Evolutionary conservation across 1,140 invertebrate species (phyloP), one percentile per base, ranked within the genome.

Genomic region (Calliphora vicina): DNA sequence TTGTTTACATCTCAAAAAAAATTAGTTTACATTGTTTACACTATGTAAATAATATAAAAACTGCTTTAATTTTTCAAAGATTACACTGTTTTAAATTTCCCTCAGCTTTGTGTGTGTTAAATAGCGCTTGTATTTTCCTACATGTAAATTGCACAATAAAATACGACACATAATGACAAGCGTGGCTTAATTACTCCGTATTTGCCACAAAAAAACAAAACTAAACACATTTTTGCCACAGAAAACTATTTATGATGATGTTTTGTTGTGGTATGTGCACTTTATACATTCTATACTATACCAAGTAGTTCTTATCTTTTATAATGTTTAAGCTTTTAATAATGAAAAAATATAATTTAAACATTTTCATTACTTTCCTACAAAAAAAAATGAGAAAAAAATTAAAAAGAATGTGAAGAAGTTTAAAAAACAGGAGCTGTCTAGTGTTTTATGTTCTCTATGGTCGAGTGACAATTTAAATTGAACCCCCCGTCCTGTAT

Each of bases 391-490:
- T n/a, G n/a, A n/a, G n/a, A 29, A 29, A 29, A 29, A 3, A 29
- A 3, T 3, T 29, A 29, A 29, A 29, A 29, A 29, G 8, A 35
- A 35, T 35, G 45, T n/a, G n/a, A n/a, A n/a, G 15, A 50, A 17
- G 15, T 50, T 50, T 6, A 1, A 67, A n/a, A 57, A 67, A 67
- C 61, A 67, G 61, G 61, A 67, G 61, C 61, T 23, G n/a, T n/a
- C 15, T 57, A n/a, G 50, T n/a, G 61, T 20, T 23, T 67, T 67
- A 10, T 67, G 61, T 23, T 67, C 23, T 67, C 61, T 67, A 67
- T 67, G 61, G n/a, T 67, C 23, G 61, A 67, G 61, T 67, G 61
- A 67, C 61, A 67, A 23, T 67, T 67, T 67, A 67, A 67, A 67
- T 67, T 67, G n/a, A 35, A 20, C 61, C 17, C 61, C 17, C n/a